Conservation (phyloP, 2,113 vertebrate genomes). For the Macheiramphus alcinus region DNA sequence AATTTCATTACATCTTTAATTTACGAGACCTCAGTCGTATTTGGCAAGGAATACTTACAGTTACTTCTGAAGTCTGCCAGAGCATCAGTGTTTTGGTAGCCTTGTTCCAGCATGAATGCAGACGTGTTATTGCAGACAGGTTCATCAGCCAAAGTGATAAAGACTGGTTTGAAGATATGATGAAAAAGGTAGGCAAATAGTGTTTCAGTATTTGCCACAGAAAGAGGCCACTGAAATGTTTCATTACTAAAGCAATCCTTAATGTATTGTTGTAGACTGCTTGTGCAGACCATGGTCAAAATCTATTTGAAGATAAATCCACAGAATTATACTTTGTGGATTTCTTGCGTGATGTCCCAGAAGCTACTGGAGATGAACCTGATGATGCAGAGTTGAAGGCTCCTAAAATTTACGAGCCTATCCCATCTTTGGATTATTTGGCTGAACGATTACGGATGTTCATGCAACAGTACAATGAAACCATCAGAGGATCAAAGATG, state of each 20-base stretch:
- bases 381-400: conserved; percentile 76
- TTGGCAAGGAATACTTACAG: conserved; percentile 84
- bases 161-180: conserved; percentile 69
- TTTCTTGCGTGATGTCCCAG: conserved; percentile 78
- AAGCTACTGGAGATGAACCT: conserved; percentile 76
- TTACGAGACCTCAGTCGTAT: conserved; percentile 83
- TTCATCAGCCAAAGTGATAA: conserved; percentile 75
- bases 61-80: conserved; percentile 76
- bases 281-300: conserved; percentile 71
- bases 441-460: conserved; percentile 72
- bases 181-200: conserved; percentile 66
- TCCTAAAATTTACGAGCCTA: conserved; percentile 82
- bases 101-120: conserved; percentile 82
- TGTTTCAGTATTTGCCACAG: background rate
- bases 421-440: conserved; percentile 74
- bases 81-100: conserved; percentile 68
- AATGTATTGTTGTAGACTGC: conserved; percentile 61
- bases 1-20: conserved; percentile 89
- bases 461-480: conserved; percentile 82
- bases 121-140: conserved; percentile 81
- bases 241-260: background rate
- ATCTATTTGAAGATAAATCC: conserved; percentile 55
- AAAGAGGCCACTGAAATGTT: background rate
- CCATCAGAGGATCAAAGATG: conserved; percentile 76
- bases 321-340: conserved; percentile 80